A percentile compares a stretch with the other conserved stretches of the same genome.
Evolutionary conservation across 64 coral and sea anemone genomes (phyloP).

Genomic region (Montipora sp.): DNA sequence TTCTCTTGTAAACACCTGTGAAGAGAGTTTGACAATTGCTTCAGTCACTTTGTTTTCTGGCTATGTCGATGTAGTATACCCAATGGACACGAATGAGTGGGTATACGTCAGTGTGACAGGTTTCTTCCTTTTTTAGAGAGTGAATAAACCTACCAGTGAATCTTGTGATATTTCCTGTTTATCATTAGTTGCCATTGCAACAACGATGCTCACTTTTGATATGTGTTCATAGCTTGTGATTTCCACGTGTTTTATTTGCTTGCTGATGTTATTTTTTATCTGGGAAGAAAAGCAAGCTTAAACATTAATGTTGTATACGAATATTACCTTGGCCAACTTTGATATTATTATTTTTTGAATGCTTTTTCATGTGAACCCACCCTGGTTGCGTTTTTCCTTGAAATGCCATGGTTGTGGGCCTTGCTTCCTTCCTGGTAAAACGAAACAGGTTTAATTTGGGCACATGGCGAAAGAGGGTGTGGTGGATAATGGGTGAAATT

Average conservation of each 20-base stretch:
- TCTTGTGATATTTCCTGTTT: conserved; percentile 79
- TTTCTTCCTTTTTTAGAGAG: background rate
- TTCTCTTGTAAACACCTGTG: too few species aligned
- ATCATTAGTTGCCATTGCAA: conserved; percentile 80
- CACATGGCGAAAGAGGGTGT: too few species aligned
- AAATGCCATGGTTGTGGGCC: background rate
- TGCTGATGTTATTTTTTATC: conserved; percentile 74
- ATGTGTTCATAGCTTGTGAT: conserved; percentile 68
- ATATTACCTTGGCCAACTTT: background rate
- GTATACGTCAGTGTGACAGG: background rate
- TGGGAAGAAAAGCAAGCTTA: background rate
- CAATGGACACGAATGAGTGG: too few species aligned
- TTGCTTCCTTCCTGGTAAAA: too few species aligned
- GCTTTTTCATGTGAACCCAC: background rate
- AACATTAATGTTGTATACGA: background rate
- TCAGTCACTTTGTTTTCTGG: too few species aligned
- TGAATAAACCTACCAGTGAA: conserved; percentile 52
- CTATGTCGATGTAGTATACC: too few species aligned
- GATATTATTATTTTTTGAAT: background rate
- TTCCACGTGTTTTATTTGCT: conserved; percentile 58
- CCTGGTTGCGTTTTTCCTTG: background rate
- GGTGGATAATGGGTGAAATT: too few species aligned
- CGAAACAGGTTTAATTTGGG: too few species aligned
- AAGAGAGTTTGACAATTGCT: too few species aligned
- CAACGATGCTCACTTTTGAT: conserved; percentile 68